phyloP scores from a whole-genome alignment of 2,113 vertebrate genomes.

The Eublepharis macularius region DNA sequence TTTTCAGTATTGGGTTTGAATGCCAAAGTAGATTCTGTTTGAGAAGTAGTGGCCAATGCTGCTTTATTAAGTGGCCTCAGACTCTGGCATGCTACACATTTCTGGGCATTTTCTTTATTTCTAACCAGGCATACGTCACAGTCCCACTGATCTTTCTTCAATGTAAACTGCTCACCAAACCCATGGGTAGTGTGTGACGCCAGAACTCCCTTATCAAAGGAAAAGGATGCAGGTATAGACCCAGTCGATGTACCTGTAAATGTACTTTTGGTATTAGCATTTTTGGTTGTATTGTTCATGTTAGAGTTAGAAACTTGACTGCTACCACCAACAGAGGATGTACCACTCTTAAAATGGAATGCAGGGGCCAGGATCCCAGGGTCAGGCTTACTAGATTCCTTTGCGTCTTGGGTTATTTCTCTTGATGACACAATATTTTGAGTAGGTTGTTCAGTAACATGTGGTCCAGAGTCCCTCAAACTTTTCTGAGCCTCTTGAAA shows the following conservation, averaged over 20 bases:
- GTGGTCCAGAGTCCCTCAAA: constrained; percentile 67
- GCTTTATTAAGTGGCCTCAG: constrained; percentile 60
- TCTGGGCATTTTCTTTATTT: constrained; percentile 74
- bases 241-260: neutral
- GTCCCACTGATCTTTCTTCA: constrained; percentile 85
- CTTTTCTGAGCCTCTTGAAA: constrained; percentile 91
- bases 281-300: constrained; percentile 55
- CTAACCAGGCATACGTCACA: constrained; percentile 80
- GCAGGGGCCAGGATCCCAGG: constrained; percentile 67
- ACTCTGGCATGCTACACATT: constrained; percentile 79
- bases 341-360: constrained; percentile 75
- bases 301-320: constrained; percentile 75
- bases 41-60: neutral
- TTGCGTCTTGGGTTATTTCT: constrained; percentile 57
- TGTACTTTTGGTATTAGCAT: constrained; percentile 57
- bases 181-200: constrained; percentile 55
- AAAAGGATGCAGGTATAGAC: constrained; percentile 64
- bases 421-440: constrained; percentile 52
- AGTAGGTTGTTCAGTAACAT: constrained; percentile 9
- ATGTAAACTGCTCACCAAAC: constrained; percentile 71
- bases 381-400: constrained; percentile 58
- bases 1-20: constrained; percentile 50
- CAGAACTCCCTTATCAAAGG: constrained; percentile 74
- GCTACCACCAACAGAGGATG: constrained; percentile 68
- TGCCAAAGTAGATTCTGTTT: constrained; percentile 43